Evolutionary conservation across 2,888 invertebrate species (phyloP).

Genomic region (Eupithecia centaureata): DNA sequence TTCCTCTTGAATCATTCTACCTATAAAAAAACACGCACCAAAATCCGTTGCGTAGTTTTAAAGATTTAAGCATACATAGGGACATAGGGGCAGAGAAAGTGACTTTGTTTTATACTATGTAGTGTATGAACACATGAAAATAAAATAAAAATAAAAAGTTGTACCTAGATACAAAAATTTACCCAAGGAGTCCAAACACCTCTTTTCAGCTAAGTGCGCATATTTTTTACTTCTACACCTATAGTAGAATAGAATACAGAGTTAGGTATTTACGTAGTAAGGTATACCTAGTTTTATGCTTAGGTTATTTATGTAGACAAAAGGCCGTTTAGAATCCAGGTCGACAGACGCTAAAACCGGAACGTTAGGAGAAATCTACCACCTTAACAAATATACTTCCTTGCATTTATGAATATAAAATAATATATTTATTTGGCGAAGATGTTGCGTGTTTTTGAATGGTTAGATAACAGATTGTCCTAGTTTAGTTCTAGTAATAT

Average conservation of each 20-base stretch:
- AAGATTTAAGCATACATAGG: too few species aligned
- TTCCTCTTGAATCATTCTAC: too few species aligned
- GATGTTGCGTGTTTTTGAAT: background rate
- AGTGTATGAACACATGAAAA: too few species aligned
- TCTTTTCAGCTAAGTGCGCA: background rate
- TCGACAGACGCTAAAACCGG: slow-evolving; percentile 51
- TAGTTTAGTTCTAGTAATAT: background rate
- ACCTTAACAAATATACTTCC: slow-evolving; percentile 37
- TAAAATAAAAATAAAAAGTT: too few species aligned
- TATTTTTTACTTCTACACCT: background rate
- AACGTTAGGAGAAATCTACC: slow-evolving; percentile 55
- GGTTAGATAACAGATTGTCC: slow-evolving; percentile 10
- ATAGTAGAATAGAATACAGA: background rate
- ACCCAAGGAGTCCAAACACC: too few species aligned
- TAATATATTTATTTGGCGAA: slow-evolving; percentile 1
- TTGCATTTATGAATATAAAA: slow-evolving; percentile 15
- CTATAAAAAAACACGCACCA: too few species aligned
- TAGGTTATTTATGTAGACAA: background rate
- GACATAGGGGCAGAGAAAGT: too few species aligned
- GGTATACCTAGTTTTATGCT: background rate
- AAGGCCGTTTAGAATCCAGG: slow-evolving; percentile 48
- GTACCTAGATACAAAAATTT: too few species aligned
- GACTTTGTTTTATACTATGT: too few species aligned
- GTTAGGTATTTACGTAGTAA: background rate
- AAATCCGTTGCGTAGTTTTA: too few species aligned